These are phyloP conservation scores for Calypte anna DNA, from an alignment of 2,113 vertebrate genomes.

Conservation along the genomic window DNA sequence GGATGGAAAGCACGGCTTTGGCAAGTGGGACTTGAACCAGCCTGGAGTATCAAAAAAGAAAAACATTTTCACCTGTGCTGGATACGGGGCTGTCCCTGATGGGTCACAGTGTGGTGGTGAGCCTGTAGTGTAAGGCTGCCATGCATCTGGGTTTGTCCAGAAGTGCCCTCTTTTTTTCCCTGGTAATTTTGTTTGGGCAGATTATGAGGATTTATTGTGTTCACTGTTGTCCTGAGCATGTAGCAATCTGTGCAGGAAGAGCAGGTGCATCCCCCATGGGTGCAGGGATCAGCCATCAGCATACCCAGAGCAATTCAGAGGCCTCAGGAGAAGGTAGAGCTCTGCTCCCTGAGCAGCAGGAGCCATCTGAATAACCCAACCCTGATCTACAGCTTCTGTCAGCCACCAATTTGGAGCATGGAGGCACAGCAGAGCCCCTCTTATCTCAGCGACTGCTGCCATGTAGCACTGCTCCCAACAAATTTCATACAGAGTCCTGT, in stretches of 20 bases:
- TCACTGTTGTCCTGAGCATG: background rate
- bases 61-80: fast-evolving
- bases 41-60: background rate
- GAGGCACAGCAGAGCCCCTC: background rate
- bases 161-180: background rate
- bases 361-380: background rate
- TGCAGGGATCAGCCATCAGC: fast-evolving
- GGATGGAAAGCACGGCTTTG: background rate
- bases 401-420: background rate
- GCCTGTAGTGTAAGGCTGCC: background rate
- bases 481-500: fast-evolving
- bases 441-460: background rate
- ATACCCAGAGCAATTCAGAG: fast-evolving
- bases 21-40: background rate
- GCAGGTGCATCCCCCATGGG: fast-evolving
- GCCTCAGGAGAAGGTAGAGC: background rate
- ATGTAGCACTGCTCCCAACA: background rate
- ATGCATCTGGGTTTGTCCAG: background rate
- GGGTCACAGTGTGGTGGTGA: background rate
- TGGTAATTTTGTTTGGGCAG: background rate
- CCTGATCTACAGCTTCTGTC: fast-evolving
- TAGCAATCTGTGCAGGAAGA: background rate
- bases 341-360: fast-evolving
- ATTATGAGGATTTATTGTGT: background rate
- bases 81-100: background rate